Evolutionary conservation across 2,113 vertebrate species (phyloP), one percentile per base, ranked within the genome.

Genomic region (Lampris incognitus): DNA sequence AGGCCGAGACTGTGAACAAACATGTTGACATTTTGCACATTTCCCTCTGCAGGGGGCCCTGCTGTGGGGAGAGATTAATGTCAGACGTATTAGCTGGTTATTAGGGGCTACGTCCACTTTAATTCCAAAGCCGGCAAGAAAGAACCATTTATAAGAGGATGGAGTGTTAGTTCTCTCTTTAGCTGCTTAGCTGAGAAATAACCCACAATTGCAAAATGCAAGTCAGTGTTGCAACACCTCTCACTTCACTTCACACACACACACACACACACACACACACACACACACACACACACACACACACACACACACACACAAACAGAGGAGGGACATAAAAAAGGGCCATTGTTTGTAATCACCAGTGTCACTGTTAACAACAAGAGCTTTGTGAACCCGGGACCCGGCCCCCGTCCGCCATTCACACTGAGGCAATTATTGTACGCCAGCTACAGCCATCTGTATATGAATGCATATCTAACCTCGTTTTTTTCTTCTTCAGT

Each of bases 351-450:
- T 77, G 41, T 79, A 50, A 51, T 87, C 66, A 49, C 75, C 62
- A 77, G 50, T 79, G 83, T 82, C 68, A 69, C 65, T 49, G 61
- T 83, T 64, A 88, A 92, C 91, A 93, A 91, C 78, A 60, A 50
- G 56, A 77, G 85, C 91, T 91, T 92, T 93, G 92, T 92, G 3
- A 48, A 66, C 63, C 13, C 60, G 69, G 69, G 39, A 69, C 66
- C 69, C 52, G 76, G 69, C 66, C 74, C 24, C 52, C 46, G 60
- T 72, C 64, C 78, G 10, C 60, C 49, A 71, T 64, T 82, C 66
- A 74, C 40, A 86, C 75, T 52, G 69, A 74, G 38, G 44, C 59
- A 37, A 52, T 44, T 52, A 76, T 81, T 85, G 81, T 69, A 39
- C 71, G 72, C 24, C 36, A 76, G 36, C 24, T 62, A 67, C 64